Conservation (phyloP, 2,113 vertebrate species). For the Oxyruncus cristatus region DNA sequence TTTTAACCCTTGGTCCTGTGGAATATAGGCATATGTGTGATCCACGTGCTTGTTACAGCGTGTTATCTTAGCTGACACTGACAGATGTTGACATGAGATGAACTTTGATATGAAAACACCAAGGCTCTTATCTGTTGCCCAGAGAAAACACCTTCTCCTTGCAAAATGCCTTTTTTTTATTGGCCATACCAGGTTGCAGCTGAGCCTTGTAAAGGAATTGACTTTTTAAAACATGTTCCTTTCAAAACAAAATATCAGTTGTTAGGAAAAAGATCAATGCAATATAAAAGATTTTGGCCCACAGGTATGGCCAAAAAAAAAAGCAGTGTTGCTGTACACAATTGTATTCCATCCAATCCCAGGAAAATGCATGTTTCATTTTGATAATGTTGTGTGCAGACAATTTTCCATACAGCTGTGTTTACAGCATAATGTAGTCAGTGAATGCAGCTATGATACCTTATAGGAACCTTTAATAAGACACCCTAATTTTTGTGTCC, state of each 20-base stretch:
- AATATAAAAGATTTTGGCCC: not conserved
- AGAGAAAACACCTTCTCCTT: not conserved
- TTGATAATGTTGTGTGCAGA: not conserved
- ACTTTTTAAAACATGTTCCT: not conserved
- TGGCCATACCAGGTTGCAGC: not conserved
- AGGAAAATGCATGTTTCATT: not conserved
- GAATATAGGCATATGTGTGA: not conserved
- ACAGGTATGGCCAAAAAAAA: not conserved
- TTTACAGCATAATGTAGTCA: not conserved
- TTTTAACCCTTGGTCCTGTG: not conserved
- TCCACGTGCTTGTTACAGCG: not conserved
- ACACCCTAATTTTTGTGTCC: conserved; percentile 51
- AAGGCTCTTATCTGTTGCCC: not conserved
- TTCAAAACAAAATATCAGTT: not conserved
- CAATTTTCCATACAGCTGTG: not conserved
- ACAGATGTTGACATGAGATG: not conserved
- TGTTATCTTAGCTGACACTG: not conserved
- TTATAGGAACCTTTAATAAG: conserved; percentile 44
- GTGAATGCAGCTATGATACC: not conserved
- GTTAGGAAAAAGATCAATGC: not conserved
- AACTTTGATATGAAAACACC: not conserved
- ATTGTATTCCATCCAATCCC: not conserved
- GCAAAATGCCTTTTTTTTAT: not conserved
- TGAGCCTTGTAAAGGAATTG: not conserved
- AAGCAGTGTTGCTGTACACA: not conserved